These are phyloP conservation scores for rabbit (Oryctolagus cuniculus) DNA, from an alignment of 2,113 vertebrate species.

Conservation along the genomic window mOryCun1.1 NC_091440.1:126906501-126907000, in stretches of 20 bases:
- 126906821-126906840: too few relatives aligned
- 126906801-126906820: too few relatives aligned
- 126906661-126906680: not conserved
- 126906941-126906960: too few relatives aligned
- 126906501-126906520: not conserved
- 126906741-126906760: not conserved
- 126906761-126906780: not conserved
- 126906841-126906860: not conserved
- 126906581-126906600: not conserved
- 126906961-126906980: too few relatives aligned
- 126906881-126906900: too few relatives aligned
- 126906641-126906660: not conserved
- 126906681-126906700: too few relatives aligned
- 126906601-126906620: not conserved
- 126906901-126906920: too few relatives aligned
- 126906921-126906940: too few relatives aligned
- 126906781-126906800: not conserved
- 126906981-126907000: too few relatives aligned
- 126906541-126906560: not conserved
- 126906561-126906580: not conserved
- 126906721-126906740: not conserved
- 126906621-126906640: not conserved
- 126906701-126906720: not conserved
- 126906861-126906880: not conserved
- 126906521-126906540: not conserved